Percentiles rank a stretch among this genome's conserved stretches.
phyloP scores from a whole-genome alignment of 1,140 invertebrate species.

The Sycophila sp. region DNA sequence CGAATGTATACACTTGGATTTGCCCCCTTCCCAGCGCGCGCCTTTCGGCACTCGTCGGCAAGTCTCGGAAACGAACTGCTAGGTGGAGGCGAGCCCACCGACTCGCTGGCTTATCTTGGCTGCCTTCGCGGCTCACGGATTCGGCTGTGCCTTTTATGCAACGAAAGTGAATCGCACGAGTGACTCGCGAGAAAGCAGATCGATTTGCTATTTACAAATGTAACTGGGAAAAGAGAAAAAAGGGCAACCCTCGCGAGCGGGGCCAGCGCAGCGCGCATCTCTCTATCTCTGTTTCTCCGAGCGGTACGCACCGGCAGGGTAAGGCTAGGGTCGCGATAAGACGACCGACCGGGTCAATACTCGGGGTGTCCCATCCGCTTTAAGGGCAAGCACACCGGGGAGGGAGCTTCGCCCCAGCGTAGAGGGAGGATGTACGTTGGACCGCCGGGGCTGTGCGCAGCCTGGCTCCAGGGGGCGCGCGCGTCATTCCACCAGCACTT shows the following conservation, averaged over 20 bases:
- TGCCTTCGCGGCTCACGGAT: not conserved
- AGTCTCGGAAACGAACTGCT: not conserved
- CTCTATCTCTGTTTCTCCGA: no score
- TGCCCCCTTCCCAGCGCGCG: not conserved
- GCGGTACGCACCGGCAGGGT: no score
- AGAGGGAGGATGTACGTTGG: slow-evolving; percentile 53
- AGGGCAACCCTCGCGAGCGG: no score
- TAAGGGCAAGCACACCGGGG: slow-evolving; percentile 53
- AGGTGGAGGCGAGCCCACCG: not conserved
- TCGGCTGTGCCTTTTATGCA: no score
- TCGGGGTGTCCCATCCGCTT: slow-evolving; percentile 57
- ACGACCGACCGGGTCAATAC: slow-evolving; percentile 61
- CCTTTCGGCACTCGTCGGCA: slow-evolving; percentile 18
- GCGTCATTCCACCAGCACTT: no score
- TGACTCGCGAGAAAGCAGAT: no score
- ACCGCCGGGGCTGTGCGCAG: slow-evolving; percentile 31
- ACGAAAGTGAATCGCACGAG: no score
- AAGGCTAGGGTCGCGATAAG: slow-evolving; percentile 22
- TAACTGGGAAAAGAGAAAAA: no score
- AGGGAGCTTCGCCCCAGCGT: slow-evolving; percentile 41
- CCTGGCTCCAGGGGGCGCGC: not conserved
- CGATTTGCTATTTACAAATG: no score
- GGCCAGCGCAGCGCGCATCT: no score
- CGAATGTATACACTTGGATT: not conserved
- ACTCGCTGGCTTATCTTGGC: not conserved